Evolutionary conservation across 2,888 invertebrate genomes (phyloP).

Genomic region (Sisyra terminalis): DNA sequence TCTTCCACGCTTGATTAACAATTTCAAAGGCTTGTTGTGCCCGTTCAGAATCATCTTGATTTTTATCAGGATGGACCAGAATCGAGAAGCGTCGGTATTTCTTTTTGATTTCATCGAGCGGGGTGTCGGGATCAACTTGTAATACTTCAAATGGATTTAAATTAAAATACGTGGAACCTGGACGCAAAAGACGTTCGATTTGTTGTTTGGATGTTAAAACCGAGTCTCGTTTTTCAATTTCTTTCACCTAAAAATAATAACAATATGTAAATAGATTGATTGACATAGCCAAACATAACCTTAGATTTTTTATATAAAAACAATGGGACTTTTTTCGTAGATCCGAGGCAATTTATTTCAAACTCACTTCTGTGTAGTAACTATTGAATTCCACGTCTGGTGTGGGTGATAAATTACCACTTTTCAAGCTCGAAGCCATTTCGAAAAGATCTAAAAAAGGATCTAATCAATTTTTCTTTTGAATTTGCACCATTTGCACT

Average conservation of each 20-base stretch:
- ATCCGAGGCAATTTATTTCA: not conserved
- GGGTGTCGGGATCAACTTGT: constrained; percentile 78
- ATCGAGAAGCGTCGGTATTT: constrained; percentile 93
- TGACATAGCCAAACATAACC: not conserved
- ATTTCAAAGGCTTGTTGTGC: constrained; percentile 89
- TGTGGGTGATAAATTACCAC: no score
- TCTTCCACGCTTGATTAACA: constrained; percentile 90
- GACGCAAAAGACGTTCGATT: constrained; percentile 85
- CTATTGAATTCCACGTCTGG: no score
- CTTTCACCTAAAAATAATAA: constrained; percentile 69
- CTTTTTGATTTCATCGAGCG: constrained; percentile 87
- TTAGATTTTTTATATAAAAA: not conserved
- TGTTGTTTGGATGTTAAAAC: constrained; percentile 94
- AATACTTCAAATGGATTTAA: constrained; percentile 90
- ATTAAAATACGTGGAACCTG: constrained; percentile 97
- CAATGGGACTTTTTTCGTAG: not conserved
- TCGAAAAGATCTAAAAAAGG: no score
- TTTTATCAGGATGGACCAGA: constrained; percentile 98
- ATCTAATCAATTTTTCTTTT: no score
- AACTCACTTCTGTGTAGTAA: no score
- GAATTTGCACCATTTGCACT: no score
- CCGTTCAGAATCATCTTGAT: constrained; percentile 86
- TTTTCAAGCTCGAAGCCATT: no score
- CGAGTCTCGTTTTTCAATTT: constrained; percentile 94
- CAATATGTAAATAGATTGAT: not conserved